phyloP scores from a whole-genome alignment of 1,140 invertebrate genomes.

The Drosophila arizonae region DNA sequence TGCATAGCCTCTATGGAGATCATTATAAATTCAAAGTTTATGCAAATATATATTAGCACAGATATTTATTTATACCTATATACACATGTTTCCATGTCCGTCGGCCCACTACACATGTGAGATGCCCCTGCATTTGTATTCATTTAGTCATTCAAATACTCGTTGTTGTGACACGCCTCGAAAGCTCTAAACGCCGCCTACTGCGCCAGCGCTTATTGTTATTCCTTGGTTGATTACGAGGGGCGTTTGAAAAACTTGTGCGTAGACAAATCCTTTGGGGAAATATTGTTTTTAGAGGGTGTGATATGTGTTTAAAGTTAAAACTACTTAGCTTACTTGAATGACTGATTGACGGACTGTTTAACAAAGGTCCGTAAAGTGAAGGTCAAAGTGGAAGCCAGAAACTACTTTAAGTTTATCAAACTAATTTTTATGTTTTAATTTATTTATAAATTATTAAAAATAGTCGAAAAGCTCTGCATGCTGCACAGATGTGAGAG shows the following conservation, averaged over 20 bases:
- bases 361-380: too few relatives aligned
- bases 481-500: too few relatives aligned
- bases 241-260: not conserved
- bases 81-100: constrained; percentile 9
- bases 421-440: too few relatives aligned
- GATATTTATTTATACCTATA: not conserved
- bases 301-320: too few relatives aligned
- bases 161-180: constrained; percentile 29
- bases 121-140: constrained; percentile 13
- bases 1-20: too few relatives aligned
- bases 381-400: too few relatives aligned
- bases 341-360: too few relatives aligned
- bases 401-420: too few relatives aligned
- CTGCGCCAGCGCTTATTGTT: constrained; percentile 21
- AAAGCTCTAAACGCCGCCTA: constrained; percentile 35
- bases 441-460: too few relatives aligned
- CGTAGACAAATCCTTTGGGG: not conserved
- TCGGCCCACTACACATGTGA: not conserved
- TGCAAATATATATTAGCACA: not conserved
- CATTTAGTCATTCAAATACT: constrained; percentile 36
- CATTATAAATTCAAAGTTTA: too few relatives aligned
- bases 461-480: too few relatives aligned
- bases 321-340: too few relatives aligned
- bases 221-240: constrained; percentile 12
- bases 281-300: not conserved